Evolutionary conservation across 1,140 invertebrate species (phyloP), one percentile per base, ranked within the genome.

Genomic region (Drosophila sturtevanti): DNA sequence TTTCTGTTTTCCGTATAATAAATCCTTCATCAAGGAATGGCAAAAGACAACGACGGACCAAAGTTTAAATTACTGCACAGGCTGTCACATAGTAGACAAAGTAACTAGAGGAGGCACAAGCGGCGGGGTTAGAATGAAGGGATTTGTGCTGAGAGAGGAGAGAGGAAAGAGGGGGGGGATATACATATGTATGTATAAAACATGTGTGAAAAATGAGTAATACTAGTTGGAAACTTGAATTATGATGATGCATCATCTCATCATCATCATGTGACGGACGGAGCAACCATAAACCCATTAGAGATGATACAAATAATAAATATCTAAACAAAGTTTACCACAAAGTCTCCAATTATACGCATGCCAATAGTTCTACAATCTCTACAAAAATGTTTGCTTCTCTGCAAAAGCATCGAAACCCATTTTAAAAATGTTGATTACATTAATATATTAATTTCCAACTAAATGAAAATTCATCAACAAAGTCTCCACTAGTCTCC

Each of bases 41-140:
- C 61, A 35, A 63, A 52, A 64, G 59, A 48, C 48, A 24, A 54
- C 60, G 59, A 65, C 68, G 35, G 34, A 37, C 37, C 7, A 89
- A 89, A 89, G 80, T 89, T 89, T 89, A 89, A 89, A 89, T 89
- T 89, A 89, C 84, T 89, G 72, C 73, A 51, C 84, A 89, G 84
- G 77, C 80, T 89, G 84, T 84, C 67, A 63, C 75, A 63, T 34
- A 34, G 48, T 31, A 34, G 61, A 67, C 41, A 48, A 48, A 9
- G 58, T 48, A 62, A 38, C 14, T 9, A 12, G 34, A 18, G 34
- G n/a, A n/a, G n/a, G n/a, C n/a, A n/a, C n/a, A n/a, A n/a, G n/a
- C n/a, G n/a, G n/a, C n/a, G n/a, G n/a, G n/a, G n/a, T n/a, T n/a
- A n/a, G n/a, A n/a, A n/a, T n/a, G n/a, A n/a, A n/a, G n/a, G n/a